These are phyloP conservation scores for Taurulus bubalis DNA, from an alignment of 2,113 vertebrate genomes.

Conservation along the genomic window DNA sequence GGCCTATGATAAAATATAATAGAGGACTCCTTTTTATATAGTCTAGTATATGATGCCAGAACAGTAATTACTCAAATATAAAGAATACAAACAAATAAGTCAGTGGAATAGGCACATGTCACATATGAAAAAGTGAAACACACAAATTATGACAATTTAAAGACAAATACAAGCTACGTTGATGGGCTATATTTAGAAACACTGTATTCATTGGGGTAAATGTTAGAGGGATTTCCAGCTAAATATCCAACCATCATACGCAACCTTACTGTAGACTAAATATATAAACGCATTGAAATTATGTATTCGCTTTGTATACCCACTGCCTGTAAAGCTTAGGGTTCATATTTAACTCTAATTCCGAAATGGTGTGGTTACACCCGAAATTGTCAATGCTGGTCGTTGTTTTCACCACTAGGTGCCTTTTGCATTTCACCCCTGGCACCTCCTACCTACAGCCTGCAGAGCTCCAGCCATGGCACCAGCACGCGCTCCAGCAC, in stretches of 20 bases:
- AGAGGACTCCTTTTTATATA: background rate
- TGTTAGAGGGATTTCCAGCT: background rate
- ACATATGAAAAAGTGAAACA: background rate
- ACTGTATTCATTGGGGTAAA: background rate
- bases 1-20: background rate
- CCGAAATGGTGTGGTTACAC: background rate
- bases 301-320: background rate
- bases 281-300: background rate
- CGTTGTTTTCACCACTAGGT: background rate
- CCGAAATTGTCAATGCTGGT: background rate
- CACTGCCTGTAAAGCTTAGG: background rate
- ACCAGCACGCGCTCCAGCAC: background rate
- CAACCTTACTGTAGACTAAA: background rate
- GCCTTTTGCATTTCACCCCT: background rate
- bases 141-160: background rate
- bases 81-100: background rate
- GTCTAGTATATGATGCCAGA: background rate
- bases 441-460: background rate
- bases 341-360: background rate
- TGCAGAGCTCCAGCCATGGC: background rate
- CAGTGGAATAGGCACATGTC: background rate
- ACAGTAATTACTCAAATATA: background rate
- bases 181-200: background rate
- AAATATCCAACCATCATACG: background rate
- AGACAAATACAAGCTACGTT: background rate